phyloP scores from a whole-genome alignment of 2,888 invertebrate genomes.

The Napeogenes inachia region DNA sequence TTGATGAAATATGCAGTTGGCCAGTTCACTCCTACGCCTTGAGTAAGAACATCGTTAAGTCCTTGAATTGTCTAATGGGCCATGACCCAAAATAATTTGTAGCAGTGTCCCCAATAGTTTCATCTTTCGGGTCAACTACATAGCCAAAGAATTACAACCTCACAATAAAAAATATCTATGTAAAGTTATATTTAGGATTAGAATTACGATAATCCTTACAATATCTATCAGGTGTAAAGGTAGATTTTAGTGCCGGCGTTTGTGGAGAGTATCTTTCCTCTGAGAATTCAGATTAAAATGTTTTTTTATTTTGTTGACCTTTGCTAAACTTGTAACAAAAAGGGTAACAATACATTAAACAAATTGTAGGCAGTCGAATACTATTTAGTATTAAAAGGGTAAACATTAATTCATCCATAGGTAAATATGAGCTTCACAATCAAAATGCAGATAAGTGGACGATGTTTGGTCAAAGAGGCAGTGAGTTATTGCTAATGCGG shows the following conservation, averaged over 20 bases:
- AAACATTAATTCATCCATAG: constrained; percentile 25
- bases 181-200: too few relatives aligned
- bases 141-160: not conserved
- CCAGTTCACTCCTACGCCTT: not conserved
- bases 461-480: constrained; percentile 40
- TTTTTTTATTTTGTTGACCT: too few relatives aligned
- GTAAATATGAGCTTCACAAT: constrained; percentile 34
- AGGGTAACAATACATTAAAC: too few relatives aligned
- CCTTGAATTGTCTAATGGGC: not conserved
- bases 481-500: constrained; percentile 41
- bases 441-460: constrained; percentile 42
- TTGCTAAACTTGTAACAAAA: too few relatives aligned
- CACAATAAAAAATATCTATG: too few relatives aligned
- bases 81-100: constrained; percentile 2
- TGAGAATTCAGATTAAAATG: too few relatives aligned
- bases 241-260: too few relatives aligned
- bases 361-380: too few relatives aligned
- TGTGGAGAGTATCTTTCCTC: too few relatives aligned
- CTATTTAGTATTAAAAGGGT: too few relatives aligned
- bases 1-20: constrained; percentile 1
- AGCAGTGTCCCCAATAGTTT: not conserved
- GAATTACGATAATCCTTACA: too few relatives aligned
- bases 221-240: too few relatives aligned
- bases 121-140: not conserved
- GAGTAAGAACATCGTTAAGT: not conserved